phyloP scores from a whole-genome alignment of 2,113 vertebrate species.

The Ariopsis seemanni region DNA sequence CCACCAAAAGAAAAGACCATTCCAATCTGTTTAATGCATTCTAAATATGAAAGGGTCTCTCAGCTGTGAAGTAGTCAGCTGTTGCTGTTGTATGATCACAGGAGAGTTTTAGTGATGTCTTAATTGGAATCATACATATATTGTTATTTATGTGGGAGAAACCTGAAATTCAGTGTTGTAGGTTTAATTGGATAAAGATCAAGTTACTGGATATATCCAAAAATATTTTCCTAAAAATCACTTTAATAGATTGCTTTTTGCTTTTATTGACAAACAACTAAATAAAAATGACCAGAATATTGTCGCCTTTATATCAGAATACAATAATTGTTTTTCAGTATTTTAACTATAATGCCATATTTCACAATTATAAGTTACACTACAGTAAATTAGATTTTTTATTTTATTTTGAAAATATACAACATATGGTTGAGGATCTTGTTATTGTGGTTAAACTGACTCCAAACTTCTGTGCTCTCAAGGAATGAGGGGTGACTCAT shows the following conservation, averaged over 20 bases:
- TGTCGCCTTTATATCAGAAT: neutral
- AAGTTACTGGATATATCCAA: neutral
- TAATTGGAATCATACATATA: neutral
- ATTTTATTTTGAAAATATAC: neutral
- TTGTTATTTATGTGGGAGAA: neutral
- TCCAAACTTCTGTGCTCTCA: constrained; percentile 4
- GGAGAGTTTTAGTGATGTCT: neutral
- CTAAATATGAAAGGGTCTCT: constrained; percentile 4
- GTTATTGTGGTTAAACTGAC: neutral
- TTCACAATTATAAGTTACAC: neutral
- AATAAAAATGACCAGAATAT: neutral
- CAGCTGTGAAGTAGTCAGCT: constrained; percentile 38
- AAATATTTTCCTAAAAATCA: neutral
- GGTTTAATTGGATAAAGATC: neutral
- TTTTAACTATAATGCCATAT: neutral
- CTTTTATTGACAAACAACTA: neutral
- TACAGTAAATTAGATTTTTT: neutral
- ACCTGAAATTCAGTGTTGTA: neutral
- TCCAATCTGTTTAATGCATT: neutral
- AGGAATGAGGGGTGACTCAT: neutral
- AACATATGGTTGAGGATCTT: neutral
- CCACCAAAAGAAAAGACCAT: neutral
- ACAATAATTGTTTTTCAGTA: neutral
- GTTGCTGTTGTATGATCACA: constrained; percentile 14
- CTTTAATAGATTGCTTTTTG: neutral